These are phyloP conservation scores for Mnemiopsis leidyi DNA, from an alignment of 37 sponge, comb jelly and placozoan genomes.

Conservation along the genomic window DNA sequence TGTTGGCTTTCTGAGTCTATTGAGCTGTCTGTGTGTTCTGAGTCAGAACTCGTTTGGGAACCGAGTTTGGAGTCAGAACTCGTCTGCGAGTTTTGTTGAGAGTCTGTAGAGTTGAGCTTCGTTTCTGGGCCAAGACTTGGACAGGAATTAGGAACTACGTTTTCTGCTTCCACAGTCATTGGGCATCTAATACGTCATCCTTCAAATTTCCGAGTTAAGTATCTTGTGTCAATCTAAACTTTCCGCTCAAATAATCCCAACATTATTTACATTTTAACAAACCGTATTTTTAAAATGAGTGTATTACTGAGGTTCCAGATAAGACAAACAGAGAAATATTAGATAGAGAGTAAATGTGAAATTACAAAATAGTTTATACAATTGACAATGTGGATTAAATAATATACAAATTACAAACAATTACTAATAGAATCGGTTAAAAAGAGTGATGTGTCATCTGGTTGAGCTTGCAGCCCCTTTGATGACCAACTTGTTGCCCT, in stretches of 20 bases:
- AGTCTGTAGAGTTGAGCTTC: background rate
- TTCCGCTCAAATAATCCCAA: too few relatives aligned
- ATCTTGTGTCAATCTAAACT: too few relatives aligned
- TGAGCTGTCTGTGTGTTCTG: background rate
- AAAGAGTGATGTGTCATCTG: too few relatives aligned
- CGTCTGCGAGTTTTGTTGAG: too few relatives aligned
- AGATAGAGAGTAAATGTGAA: too few relatives aligned
- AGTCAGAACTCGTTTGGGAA: background rate
- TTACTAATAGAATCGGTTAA: too few relatives aligned
- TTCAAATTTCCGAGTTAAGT: background rate
- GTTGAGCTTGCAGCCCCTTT: background rate
- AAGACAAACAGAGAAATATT: too few relatives aligned
- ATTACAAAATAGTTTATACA: background rate
- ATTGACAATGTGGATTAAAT: background rate
- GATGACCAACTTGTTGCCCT: constrained; percentile 6
- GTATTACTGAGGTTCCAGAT: too few relatives aligned
- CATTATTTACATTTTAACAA: too few relatives aligned
- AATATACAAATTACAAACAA: background rate
- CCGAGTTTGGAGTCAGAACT: background rate
- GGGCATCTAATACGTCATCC: background rate
- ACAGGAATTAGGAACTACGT: background rate
- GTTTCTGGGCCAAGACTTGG: background rate
- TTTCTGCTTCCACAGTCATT: background rate
- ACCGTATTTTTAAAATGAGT: too few relatives aligned
- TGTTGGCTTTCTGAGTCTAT: background rate